Base-by-base conservation (phyloP, 2,797 vertebrate genomes). In the Pyrocephalus nanus region DNA sequence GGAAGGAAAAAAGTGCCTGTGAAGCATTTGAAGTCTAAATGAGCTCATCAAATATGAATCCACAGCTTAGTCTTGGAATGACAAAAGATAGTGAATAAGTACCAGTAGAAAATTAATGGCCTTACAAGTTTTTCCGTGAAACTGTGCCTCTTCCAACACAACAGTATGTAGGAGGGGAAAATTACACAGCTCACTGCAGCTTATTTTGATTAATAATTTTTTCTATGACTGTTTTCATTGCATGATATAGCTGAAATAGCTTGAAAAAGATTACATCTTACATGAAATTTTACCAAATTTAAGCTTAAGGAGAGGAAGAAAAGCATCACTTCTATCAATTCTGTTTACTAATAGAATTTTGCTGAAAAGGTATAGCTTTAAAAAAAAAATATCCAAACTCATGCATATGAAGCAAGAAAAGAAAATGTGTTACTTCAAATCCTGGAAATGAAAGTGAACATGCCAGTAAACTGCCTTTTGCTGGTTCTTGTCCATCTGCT, bases 21-120 rank as follows among this genome's bases (percentile, higher is more conserved):
- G 51, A 88, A 94, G 42, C 0, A 0, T 96, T 47, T 91, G 66
- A 86, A 94, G 48, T 70, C 43, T 55, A 94, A 90, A 92, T 22
- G 19, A 62, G 25, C n/a, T 93, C 66, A 78, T 90, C 86, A 91
- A 81, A 53, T 70, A 76, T 50, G 77, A 95, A 94, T 77, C 48
- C 38, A 71, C 57, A 71, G 58, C 57, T 89, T 61, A 65, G 76
- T 50, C 65, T 77, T 58, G 47, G 54, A 88, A 57, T 43, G 34
- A 47, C 32, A 77, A 80, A 92, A 86, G 61, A 61, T 36, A 73
- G 82, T 74, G 72, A 95, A 88, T 73, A 91, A 95, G 69, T 61
- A 90, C 27, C 2, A 8, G 55, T 9, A 2, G 2, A 80, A 91
- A 92, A 84, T 69, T n/a, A 86, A 51, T 84, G 50, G 43, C 30